Percentiles rank a stretch among this genome's conserved stretches.
Conservation (phyloP, 2,888 invertebrate species). For the Endotricha flammealis region DNA sequence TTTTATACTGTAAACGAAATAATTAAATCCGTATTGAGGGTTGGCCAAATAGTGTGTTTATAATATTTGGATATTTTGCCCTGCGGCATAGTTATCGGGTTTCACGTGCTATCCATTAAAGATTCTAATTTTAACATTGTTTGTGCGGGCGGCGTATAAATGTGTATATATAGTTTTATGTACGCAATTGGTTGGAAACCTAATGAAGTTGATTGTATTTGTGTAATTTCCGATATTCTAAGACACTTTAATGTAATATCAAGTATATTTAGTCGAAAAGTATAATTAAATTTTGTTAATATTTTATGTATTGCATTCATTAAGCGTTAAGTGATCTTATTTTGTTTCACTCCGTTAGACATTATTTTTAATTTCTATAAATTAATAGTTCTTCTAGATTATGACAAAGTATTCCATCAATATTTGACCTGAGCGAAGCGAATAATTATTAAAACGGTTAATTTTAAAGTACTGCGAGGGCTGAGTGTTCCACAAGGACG, state of each 20-base stretch:
- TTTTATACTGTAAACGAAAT: constrained; percentile 64
- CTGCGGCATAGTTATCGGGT: background rate
- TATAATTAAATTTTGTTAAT: too few relatives aligned
- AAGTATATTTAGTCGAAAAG: too few relatives aligned
- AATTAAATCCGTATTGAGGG: constrained; percentile 43
- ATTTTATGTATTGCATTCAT: too few relatives aligned
- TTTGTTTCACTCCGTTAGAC: too few relatives aligned
- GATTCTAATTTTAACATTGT: background rate
- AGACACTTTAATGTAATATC: too few relatives aligned
- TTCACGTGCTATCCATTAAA: background rate
- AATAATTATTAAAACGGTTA: constrained; percentile 55
- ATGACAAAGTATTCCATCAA: too few relatives aligned
- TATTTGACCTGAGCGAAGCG: constrained; percentile 24
- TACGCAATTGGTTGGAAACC: background rate
- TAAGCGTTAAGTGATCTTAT: too few relatives aligned
- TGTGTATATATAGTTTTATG: background rate
- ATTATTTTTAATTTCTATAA: too few relatives aligned
- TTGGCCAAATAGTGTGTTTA: background rate
- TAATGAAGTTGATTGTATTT: background rate
- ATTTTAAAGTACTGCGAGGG: constrained; percentile 63
- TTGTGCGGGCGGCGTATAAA: background rate
- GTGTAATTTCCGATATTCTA: too few relatives aligned
- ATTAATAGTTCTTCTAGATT: too few relatives aligned
- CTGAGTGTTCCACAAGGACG: constrained; percentile 60
- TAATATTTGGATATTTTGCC: constrained; percentile 6